These are phyloP conservation scores for Zhuqinia jingwanae DNA, from an alignment of 2,888 invertebrate species.

Conservation along the genomic window DNA sequence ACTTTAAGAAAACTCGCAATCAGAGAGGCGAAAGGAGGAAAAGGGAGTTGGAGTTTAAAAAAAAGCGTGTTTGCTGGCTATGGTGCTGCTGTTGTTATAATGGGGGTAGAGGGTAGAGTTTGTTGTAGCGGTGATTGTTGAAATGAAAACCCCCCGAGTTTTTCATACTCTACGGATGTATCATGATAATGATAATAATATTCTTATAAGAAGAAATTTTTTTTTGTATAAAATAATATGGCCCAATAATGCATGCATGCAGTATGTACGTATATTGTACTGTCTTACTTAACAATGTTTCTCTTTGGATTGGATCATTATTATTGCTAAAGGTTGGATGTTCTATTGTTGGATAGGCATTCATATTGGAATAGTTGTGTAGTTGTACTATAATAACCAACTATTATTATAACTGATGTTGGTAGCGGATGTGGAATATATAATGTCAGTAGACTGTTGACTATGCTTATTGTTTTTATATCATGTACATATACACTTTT, in stretches of 20 bases:
- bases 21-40: constrained; percentile 30
- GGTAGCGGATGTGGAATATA: not conserved
- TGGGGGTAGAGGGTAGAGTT: not conserved
- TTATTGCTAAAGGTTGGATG: constrained; percentile 20
- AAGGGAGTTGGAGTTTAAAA: not conserved
- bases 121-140: constrained; percentile 25
- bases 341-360: constrained; percentile 45
- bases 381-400: not conserved
- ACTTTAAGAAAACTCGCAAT: constrained; percentile 35
- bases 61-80: not conserved
- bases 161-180: not conserved
- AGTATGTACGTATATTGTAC: not conserved
- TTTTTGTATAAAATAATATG: not conserved
- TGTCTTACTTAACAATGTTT: not conserved
- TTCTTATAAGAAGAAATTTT: not conserved
- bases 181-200: not conserved
- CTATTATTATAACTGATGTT: constrained; percentile 8
- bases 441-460: not conserved
- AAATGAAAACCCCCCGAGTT: constrained; percentile 8
- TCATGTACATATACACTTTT: not conserved
- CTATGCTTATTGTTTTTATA: too few relatives aligned
- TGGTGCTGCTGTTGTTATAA: not conserved
- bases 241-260: not conserved
- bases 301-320: constrained; percentile 11
- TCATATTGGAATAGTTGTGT: not conserved